Percentiles rank a stretch among this genome's conserved stretches.
These are phyloP conservation scores for Teinopalpus imperialis DNA, from an alignment of 2,888 invertebrate genomes.

Conservation along the genomic window DNA sequence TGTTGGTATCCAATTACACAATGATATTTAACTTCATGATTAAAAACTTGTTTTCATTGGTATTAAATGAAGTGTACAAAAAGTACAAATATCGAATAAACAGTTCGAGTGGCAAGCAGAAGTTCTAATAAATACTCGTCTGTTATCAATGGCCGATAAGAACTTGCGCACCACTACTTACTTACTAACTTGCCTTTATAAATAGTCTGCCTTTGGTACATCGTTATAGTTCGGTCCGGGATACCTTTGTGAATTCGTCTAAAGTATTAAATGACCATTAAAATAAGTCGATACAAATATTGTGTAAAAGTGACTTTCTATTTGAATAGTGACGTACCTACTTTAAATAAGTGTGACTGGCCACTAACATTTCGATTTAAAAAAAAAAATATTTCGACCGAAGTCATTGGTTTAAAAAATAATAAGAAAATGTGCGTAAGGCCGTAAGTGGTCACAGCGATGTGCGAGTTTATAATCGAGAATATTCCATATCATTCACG, in stretches of 20 bases:
- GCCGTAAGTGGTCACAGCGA: conserved; percentile 44
- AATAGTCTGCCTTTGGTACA: conserved; percentile 43
- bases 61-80: not conserved
- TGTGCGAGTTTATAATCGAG: conserved; percentile 50
- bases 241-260: conserved; percentile 2
- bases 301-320: not conserved
- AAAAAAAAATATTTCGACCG: not conserved
- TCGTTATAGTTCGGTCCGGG: conserved; percentile 21
- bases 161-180: conserved; percentile 51
- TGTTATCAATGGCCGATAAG: conserved; percentile 72
- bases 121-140: conserved; percentile 58
- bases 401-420: not conserved
- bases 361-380: not conserved
- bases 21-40: not conserved
- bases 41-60: conserved; percentile 1
- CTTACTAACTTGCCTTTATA: conserved; percentile 59
- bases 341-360: not conserved
- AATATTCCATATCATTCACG: conserved; percentile 48
- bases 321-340: not conserved
- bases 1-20: conserved; percentile 17
- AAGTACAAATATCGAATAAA: conserved; percentile 16
- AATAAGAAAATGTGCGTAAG: conserved; percentile 32
- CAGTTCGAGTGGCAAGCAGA: conserved; percentile 44
- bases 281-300: too few relatives aligned
- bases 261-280: not conserved